These are phyloP conservation scores for Gymnopithys bicolor DNA, from an alignment of 2,797 vertebrate genomes.

Conservation along the genomic window DNA sequence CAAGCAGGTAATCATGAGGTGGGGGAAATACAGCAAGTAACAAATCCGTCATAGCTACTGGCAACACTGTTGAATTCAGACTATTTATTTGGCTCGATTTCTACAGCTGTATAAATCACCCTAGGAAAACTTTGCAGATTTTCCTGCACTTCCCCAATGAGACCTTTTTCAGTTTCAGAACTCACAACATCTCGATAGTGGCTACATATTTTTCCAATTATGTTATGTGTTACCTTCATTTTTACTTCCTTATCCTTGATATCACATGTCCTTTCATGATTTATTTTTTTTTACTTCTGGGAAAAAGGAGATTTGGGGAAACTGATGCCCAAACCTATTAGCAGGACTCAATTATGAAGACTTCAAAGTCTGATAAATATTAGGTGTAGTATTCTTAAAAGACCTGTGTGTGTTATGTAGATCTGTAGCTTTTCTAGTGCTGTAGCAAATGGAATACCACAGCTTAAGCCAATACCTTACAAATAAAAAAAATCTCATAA, in stretches of 20 bases:
- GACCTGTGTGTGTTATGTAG: neutral
- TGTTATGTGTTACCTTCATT: neutral
- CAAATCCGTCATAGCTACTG: neutral
- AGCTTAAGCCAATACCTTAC: neutral
- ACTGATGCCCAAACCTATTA: neutral
- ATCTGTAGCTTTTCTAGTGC: neutral
- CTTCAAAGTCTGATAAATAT: neutral
- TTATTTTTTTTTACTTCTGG: neutral
- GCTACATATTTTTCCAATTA: neutral
- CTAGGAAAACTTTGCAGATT: neutral
- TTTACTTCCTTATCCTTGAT: neutral
- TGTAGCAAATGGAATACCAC: neutral
- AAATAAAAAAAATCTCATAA: neutral
- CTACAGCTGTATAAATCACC: neutral
- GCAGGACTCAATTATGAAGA: neutral
- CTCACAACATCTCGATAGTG: neutral
- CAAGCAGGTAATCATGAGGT: neutral
- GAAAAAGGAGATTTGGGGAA: neutral
- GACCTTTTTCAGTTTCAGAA: neutral
- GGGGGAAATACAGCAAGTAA: neutral
- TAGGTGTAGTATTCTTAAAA: neutral
- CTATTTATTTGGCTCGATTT: neutral
- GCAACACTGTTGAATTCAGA: neutral
- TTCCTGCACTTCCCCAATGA: neutral
- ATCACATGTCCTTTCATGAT: neutral